Evolutionary conservation across 2,797 vertebrate species (phyloP), one percentile per base, ranked within the genome.

Genomic region (Alcedo atthis): DNA sequence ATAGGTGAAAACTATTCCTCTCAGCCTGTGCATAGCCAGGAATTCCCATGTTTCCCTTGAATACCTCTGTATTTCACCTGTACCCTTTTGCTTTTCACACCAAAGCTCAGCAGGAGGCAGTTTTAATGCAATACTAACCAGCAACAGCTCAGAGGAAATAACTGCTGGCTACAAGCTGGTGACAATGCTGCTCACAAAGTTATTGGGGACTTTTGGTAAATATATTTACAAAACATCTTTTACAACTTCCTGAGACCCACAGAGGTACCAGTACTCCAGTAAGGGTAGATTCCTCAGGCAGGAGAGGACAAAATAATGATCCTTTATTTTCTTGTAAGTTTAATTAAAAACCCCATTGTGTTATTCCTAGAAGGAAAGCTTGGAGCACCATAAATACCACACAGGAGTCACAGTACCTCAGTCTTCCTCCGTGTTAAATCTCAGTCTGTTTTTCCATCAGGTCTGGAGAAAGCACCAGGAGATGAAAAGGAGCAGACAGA

Each of bases 141-240:
- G 15, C 0, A 0, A 69, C 20, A 54, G 20, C 33, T 45, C 0
- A 0, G 30, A 79, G 25, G 6, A 77, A 51, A 12, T 28, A 19
- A 28, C 51, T 82, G 16, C 35, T 59, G 48, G 22, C 43, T 59
- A 11, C 26, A 40, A 77, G 20, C 13, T 82, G 64, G 25, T 48
- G 32, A 35, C 35, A 49, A 15, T 10, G 40, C 14, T 18, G 8
- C 2, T 2, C 53, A 46, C 28, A 46, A 24, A 55, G 4, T 4
- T 49, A 17, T n/a, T 8, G 3, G 6, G 26, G 32, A 33, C 7
- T 48, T 40, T 58, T 21, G 25, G 28, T 18, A 48, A 30, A 53
- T 21, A 15, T 55, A 28, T 57, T 66, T 84, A 16, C 16, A 9
- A 24, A 76, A 81, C 17, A 30, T 3, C 4, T 45, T 85, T 45